Conservation (phyloP, 2,888 invertebrate genomes). For the Silvanus unidentatus region DNA sequence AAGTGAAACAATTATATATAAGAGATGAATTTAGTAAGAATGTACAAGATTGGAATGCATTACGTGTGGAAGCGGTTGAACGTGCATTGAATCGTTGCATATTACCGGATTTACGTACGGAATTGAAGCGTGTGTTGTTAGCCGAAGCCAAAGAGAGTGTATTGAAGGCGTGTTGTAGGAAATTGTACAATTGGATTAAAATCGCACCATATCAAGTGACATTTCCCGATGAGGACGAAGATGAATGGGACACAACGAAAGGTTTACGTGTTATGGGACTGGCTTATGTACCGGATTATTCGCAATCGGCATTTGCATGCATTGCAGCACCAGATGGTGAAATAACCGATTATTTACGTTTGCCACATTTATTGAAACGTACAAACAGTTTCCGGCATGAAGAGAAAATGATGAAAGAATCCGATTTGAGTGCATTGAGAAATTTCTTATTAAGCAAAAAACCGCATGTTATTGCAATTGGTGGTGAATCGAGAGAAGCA, state of each 20-base stretch:
- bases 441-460: slow-evolving; percentile 85
- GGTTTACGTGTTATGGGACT: slow-evolving; percentile 84
- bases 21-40: slow-evolving; percentile 88
- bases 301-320: slow-evolving; percentile 82
- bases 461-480: slow-evolving; percentile 78
- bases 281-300: slow-evolving; percentile 79
- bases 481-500: slow-evolving; percentile 87
- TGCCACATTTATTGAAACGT: slow-evolving; percentile 79
- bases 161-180: slow-evolving; percentile 75
- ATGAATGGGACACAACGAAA: slow-evolving; percentile 82
- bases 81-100: slow-evolving; percentile 82
- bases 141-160: slow-evolving; percentile 85
- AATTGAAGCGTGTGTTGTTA: slow-evolving; percentile 71
- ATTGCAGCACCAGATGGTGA: slow-evolving; percentile 85
- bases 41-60: slow-evolving; percentile 92
- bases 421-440: slow-evolving; percentile 52
- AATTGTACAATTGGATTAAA: slow-evolving; percentile 86
- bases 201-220: slow-evolving; percentile 67
- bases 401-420: slow-evolving; percentile 56
- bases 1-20: slow-evolving; percentile 64
- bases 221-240: slow-evolving; percentile 80
- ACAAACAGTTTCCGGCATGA: slow-evolving; percentile 66
- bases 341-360: slow-evolving; percentile 81
- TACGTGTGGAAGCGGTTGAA: slow-evolving; percentile 82
- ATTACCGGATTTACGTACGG: slow-evolving; percentile 82